phyloP scores from a whole-genome alignment of 2,113 vertebrate species.

The Corvus cornix region DNA sequence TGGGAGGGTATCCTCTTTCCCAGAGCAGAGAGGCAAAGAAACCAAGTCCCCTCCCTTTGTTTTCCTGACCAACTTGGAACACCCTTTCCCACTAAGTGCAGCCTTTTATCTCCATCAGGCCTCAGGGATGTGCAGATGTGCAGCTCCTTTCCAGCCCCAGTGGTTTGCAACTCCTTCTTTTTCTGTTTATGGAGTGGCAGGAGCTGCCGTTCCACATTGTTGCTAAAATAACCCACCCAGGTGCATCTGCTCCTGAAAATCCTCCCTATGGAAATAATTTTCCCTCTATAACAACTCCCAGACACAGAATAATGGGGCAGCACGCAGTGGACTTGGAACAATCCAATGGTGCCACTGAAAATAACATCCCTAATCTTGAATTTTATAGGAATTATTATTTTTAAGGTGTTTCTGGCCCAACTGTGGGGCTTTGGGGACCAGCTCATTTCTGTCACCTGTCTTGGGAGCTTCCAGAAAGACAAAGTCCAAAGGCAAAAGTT shows the following conservation, averaged over 20 bases:
- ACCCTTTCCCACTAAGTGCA: neutral
- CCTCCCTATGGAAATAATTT: neutral
- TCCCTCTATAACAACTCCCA: neutral
- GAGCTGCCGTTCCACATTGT: neutral
- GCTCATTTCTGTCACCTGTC: neutral
- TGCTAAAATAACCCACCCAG: neutral
- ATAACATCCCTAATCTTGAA: neutral
- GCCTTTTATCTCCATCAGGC: conserved; percentile 13
- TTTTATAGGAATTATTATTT: neutral
- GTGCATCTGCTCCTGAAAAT: neutral
- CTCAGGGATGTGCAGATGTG: conserved; percentile 18
- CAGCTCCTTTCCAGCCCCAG: neutral
- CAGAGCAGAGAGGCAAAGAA: neutral
- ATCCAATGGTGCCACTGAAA: neutral
- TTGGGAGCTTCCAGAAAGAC: neutral
- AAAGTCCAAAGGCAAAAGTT: neutral
- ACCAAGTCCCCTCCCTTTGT: neutral
- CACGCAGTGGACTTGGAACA: neutral
- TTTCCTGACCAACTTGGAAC: neutral
- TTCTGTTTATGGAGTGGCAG: neutral
- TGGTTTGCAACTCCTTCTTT: neutral
- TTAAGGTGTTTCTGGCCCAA: neutral
- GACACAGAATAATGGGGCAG: neutral
- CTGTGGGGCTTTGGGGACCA: neutral
- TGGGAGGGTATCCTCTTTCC: neutral